These are phyloP conservation scores for Stegophylla sp. DNA, from an alignment of 2,888 invertebrate species.

Conservation along the genomic window DNA sequence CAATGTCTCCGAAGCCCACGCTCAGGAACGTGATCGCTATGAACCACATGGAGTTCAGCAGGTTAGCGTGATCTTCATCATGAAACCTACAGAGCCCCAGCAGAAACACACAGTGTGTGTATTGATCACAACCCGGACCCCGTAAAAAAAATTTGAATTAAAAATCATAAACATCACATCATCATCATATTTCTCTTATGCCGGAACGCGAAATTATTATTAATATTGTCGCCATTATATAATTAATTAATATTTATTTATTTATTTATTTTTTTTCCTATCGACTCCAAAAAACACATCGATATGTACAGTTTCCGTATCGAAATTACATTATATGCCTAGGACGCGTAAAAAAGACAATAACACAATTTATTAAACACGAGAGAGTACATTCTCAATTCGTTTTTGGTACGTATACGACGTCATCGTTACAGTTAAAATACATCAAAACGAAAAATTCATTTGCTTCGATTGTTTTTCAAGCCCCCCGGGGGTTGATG, in stretches of 20 bases:
- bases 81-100: constrained; percentile 78
- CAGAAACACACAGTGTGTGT: constrained; percentile 47
- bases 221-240: not conserved
- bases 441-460: constrained; percentile 21
- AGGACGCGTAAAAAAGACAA: constrained; percentile 54
- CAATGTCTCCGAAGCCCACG: constrained; percentile 99
- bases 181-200: constrained; percentile 26
- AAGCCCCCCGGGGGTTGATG: not conserved
- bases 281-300: constrained; percentile 59
- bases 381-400: not conserved
- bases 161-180: constrained; percentile 46
- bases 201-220: constrained; percentile 26
- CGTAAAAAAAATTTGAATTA: constrained; percentile 39
- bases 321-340: constrained; percentile 19
- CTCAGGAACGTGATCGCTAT: constrained; percentile 99
- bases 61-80: constrained; percentile 97
- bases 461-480: constrained; percentile 4
- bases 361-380: constrained; percentile 51
- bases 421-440: constrained; percentile 28
- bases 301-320: constrained; percentile 51
- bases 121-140: constrained; percentile 53
- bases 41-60: constrained; percentile 99
- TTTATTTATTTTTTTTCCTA: constrained; percentile 48
- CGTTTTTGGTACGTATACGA: not conserved
- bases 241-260: no score